Conservation (phyloP, 2,113 vertebrate species). For the Eudyptes chrysolophus region DNA sequence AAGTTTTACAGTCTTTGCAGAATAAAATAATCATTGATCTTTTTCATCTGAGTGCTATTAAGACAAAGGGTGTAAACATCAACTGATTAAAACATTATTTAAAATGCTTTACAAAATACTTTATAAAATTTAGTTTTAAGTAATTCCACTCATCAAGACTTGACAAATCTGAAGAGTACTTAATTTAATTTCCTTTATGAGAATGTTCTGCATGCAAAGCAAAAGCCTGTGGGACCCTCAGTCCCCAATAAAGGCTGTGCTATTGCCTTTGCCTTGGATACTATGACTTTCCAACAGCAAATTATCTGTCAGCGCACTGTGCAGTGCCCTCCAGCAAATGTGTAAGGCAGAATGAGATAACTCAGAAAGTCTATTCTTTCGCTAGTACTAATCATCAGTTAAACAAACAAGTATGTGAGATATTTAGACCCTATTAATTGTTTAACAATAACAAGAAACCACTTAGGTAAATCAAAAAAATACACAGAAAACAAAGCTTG, state of each 20-base stretch:
- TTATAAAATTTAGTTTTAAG: conserved; percentile 63
- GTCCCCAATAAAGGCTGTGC: background rate
- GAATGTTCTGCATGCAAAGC: conserved; percentile 39
- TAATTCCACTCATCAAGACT: conserved; percentile 61
- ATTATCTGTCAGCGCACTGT: background rate
- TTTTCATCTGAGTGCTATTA: conserved; percentile 64
- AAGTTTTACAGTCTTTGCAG: conserved; percentile 60
- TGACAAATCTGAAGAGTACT: conserved; percentile 64
- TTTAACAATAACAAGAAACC: background rate
- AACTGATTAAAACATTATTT: conserved; percentile 71
- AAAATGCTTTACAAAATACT: conserved; percentile 41
- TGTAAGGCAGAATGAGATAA: background rate
- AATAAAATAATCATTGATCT: conserved; percentile 72
- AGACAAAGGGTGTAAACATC: conserved; percentile 67
- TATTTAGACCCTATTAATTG: background rate
- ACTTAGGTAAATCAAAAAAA: background rate
- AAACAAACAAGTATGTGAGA: background rate
- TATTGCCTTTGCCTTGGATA: background rate
- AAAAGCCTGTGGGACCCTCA: conserved; percentile 1
- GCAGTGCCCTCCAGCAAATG: background rate
- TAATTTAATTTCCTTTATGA: conserved; percentile 65
- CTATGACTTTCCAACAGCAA: background rate
- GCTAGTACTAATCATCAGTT: background rate
- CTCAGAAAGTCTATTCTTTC: background rate
- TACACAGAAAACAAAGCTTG: background rate